Conservation (phyloP, 2,888 invertebrate species). For the Drosophila greeni region DNA sequence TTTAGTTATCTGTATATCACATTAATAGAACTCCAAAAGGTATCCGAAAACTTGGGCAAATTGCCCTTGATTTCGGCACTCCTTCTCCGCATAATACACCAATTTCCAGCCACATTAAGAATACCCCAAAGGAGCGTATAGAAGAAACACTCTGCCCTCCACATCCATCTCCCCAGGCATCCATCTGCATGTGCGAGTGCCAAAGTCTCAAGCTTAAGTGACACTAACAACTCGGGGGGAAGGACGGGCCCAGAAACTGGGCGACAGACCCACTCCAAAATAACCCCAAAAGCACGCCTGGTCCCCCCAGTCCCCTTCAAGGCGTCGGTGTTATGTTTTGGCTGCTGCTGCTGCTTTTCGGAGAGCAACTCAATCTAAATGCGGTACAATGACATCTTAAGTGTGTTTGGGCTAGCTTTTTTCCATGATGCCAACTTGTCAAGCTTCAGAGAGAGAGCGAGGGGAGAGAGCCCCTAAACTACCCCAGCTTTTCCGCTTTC, state of each 20-base stretch:
- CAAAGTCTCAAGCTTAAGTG: constrained; percentile 72
- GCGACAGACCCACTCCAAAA: constrained; percentile 25
- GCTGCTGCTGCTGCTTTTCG: constrained; percentile 36
- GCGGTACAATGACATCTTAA: constrained; percentile 75
- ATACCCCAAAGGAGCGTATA: constrained; percentile 32
- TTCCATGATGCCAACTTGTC: constrained; percentile 47
- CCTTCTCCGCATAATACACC: constrained; percentile 24
- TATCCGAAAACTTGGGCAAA: constrained; percentile 14
- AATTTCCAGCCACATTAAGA: constrained; percentile 33
- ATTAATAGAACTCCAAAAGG: neutral
- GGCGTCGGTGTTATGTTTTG: constrained; percentile 65
- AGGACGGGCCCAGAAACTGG: neutral
- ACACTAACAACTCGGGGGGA: constrained; percentile 63
- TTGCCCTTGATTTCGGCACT: constrained; percentile 15
- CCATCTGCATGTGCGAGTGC: constrained; percentile 58
- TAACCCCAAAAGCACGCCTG: constrained; percentile 8
- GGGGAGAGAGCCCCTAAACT: constrained; percentile 16
- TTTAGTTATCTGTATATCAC: neutral
- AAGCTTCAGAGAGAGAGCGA: constrained; percentile 12
- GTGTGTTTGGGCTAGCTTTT: constrained; percentile 65
- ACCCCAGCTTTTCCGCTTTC: constrained; percentile 1
- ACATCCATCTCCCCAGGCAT: constrained; percentile 20
- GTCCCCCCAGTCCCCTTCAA: constrained; percentile 7
- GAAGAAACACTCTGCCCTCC: constrained; percentile 37
- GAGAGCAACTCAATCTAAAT: constrained; percentile 75